Evolutionary conservation across 2,797 vertebrate species (phyloP).

Genomic region (Triplophysa yarkandensis): DNA sequence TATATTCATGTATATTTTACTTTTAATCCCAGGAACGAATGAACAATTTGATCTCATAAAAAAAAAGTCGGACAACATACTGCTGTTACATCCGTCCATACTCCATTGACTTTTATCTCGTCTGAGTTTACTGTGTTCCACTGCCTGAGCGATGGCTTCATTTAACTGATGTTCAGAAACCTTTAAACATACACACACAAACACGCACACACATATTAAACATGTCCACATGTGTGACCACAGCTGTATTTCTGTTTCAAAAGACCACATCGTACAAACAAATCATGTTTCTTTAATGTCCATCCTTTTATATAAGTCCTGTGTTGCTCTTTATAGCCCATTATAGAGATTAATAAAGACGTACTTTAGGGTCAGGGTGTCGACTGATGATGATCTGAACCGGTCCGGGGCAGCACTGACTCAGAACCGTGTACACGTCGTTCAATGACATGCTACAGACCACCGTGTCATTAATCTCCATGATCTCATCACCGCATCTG

Average conservation of each 20-base stretch:
- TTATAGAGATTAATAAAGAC: conserved; percentile 1
- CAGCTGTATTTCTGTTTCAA: too few species aligned
- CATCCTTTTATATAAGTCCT: neutral
- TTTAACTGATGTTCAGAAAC: conserved; percentile 91
- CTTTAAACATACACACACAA: conserved; percentile 67
- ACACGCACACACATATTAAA: conserved; percentile 10
- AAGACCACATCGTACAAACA: too few species aligned
- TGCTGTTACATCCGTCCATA: conserved; percentile 73
- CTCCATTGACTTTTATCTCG: conserved; percentile 84
- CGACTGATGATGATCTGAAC: conserved; percentile 89
- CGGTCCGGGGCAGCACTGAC: conserved; percentile 83
- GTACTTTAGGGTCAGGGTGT: conserved; percentile 91
- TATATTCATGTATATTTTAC: too few species aligned
- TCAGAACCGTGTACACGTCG: conserved; percentile 86
- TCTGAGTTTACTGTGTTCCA: conserved; percentile 81
- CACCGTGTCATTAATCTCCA: conserved; percentile 87
- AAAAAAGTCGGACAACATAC: conserved; percentile 15
- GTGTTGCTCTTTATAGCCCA: neutral
- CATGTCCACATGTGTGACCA: too few species aligned
- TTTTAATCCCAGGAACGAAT: too few species aligned
- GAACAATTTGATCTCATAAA: too few species aligned
- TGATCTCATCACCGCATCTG: conserved; percentile 92
- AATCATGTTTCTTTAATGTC: too few species aligned
- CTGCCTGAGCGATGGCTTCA: conserved; percentile 83
- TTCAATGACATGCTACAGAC: conserved; percentile 88